phyloP scores from a whole-genome alignment of 1,140 invertebrate genomes.

The Orchestia grillus region DNA sequence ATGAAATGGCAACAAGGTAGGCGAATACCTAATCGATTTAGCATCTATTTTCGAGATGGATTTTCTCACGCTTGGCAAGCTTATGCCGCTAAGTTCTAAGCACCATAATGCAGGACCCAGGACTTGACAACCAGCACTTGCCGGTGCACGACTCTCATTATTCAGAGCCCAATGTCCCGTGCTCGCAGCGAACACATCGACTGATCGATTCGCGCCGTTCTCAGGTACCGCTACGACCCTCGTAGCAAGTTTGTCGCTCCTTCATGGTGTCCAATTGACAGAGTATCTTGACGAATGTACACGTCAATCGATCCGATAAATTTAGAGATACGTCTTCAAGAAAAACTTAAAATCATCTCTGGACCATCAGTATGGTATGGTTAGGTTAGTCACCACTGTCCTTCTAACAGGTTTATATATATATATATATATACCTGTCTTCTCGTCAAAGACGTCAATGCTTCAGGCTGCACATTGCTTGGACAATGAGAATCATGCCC shows the following conservation, averaged over 20 bases:
- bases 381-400: neutral
- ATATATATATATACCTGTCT: too few species aligned
- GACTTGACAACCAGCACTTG: neutral
- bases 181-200: neutral
- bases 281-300: too few species aligned
- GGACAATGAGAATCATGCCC: too few species aligned
- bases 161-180: neutral
- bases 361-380: neutral
- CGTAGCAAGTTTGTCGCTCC: neutral
- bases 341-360: neutral
- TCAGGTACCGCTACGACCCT: neutral
- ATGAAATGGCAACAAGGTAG: neutral
- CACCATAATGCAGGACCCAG: neutral
- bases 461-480: too few species aligned
- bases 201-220: neutral
- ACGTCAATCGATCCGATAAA: too few species aligned
- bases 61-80: neutral
- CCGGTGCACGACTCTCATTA: neutral
- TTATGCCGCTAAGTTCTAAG: neutral
- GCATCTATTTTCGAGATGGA: neutral
- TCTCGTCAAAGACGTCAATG: too few species aligned
- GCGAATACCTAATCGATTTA: neutral
- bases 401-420: too few species aligned
- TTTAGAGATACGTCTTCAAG: too few species aligned
- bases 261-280: too few species aligned